Base-by-base conservation (phyloP, 2,113 vertebrate genomes). In the Indri indri region DNA sequence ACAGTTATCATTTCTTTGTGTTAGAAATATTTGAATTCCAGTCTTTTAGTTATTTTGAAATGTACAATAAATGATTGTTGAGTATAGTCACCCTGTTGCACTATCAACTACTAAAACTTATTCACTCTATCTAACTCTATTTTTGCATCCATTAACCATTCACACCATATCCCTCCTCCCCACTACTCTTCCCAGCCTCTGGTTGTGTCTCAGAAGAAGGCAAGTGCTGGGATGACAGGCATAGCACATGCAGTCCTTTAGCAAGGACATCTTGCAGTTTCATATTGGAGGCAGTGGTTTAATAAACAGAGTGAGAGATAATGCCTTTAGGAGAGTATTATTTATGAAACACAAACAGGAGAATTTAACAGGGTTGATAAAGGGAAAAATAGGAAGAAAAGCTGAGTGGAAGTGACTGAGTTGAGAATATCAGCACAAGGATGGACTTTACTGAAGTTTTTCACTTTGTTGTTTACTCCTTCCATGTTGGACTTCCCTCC, bases 381-480 rank as follows among this genome's bases (percentile, higher is more conserved):
- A 12, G 34, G 1, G 3, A 6, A 40, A 57, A 25, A 50, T 23
- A 22, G 1, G 2, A 73, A 57, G 59, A 57, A 63, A 17, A 85
- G 1, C 2, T 10, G 7, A 27, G 25, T 30, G 30, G 30, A 65
- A 59, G 11, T 40, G 18, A 42, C 23, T 54, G 20, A 52, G 1
- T 32, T n/a, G 9, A 93, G 59, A 88, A 47, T 25, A 8, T 45
- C 14, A 57, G 13, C 11, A 3, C 11, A 61, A 16, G 2, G 30
- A 5, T 47, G 2, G 13, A 71, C 3, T 61, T 57, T 54, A 57
- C 0, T 30, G 34, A 16, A 2, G 4, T 7, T 2, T 10, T 61
- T 34, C 16, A 5, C 34, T 71, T 34, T 37, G 16, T 2, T 9
- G 1, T 40, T 76, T n/a, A 34, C 10, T 79, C 5, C 6, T 79